Base-by-base conservation (phyloP, 53 echinoderm and acorn worm genomes). In the Luidia sarsii region DNA sequence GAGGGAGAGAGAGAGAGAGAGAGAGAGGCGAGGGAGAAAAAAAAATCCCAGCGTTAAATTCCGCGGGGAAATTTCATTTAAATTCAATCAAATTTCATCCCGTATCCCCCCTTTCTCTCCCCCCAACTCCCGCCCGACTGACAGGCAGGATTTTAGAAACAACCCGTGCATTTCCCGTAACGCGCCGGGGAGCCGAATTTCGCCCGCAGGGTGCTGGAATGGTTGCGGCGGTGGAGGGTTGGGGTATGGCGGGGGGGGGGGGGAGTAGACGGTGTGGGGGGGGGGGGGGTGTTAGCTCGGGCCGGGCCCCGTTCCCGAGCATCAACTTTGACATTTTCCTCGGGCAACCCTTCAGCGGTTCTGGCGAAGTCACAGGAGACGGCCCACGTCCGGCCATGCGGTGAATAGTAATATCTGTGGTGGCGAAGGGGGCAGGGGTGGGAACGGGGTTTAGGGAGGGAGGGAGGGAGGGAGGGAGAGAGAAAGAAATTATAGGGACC, bases 11-110 rank as follows among this genome's bases (percentile, higher is more conserved):
- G 6, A 7, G 41, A 41, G 11, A 41, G 41, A 7, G 11, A 11
- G 41, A 41, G 11, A 41, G 41, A 11, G 10, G 33, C 16, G 51
- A 32, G 59, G 77, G 19, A 13, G 23, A 27, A 21, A 53, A 53
- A 45, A 61, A 61, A 59, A 60, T 9, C 56, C 33, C 43, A 77
- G 48, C 77, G 48, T 55, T 48, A 61, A 67, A 77, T 77, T 77
- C 77, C 48, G 33, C 45, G 45, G 77, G 77, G 77, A 77, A 77
- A 77, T 77, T 77, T 77, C 77, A 61, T 77, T 60, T 77, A 77
- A 77, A 77, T 77, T 77, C 77, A 77, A 77, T 77, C 77, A 77
- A 77, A 77, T 77, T 77, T 77, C 60, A 30, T 77, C 60, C 77
- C 16, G 60, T 60, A 77, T 77, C 77, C 77, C 77, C n/a, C n/a